Percentiles rank a stretch among this genome's conserved stretches.
Conservation (phyloP, 2,888 invertebrate species). For the Agriopis leucophaearia region DNA sequence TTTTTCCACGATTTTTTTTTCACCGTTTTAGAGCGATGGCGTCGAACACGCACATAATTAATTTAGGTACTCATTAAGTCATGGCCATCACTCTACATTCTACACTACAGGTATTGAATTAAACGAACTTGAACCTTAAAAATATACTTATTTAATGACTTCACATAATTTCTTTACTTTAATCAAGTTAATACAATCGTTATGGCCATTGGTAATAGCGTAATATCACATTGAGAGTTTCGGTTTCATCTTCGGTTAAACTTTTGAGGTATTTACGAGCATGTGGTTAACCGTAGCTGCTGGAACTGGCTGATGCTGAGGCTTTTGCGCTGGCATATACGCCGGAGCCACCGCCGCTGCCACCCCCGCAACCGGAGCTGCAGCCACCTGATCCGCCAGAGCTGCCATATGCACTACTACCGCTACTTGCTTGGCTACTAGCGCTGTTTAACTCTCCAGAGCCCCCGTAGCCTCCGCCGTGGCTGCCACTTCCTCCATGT, state of each 20-base stretch:
- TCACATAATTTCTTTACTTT: conserved; percentile 14
- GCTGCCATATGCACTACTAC: conserved; percentile 28
- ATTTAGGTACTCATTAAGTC: too few relatives aligned
- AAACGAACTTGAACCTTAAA: conserved; percentile 19
- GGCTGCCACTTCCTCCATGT: conserved; percentile 24
- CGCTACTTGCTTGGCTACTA: conserved; percentile 20
- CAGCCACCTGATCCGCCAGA: conserved; percentile 27
- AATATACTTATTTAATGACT: conserved; percentile 40
- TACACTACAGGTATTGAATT: background rate
- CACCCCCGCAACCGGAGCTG: conserved; percentile 43
- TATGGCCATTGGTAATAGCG: conserved; percentile 35
- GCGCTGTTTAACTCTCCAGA: conserved; percentile 8
- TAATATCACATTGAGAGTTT: conserved; percentile 29
- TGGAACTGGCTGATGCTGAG: conserved; percentile 63
- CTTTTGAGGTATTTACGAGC: background rate
- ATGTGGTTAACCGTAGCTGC: conserved; percentile 63
- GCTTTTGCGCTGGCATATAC: conserved; percentile 68
- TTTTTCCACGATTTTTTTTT: too few relatives aligned
- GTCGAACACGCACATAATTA: too few relatives aligned
- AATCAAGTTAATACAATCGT: conserved; percentile 24
- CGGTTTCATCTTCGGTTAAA: background rate
- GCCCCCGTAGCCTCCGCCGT: conserved; percentile 37
- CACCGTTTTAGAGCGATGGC: too few relatives aligned
- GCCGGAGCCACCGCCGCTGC: conserved; percentile 55
- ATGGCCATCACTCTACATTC: background rate